Evolutionary conservation across 2,888 invertebrate genomes (phyloP).

Genomic region (Xestia xanthographa): DNA sequence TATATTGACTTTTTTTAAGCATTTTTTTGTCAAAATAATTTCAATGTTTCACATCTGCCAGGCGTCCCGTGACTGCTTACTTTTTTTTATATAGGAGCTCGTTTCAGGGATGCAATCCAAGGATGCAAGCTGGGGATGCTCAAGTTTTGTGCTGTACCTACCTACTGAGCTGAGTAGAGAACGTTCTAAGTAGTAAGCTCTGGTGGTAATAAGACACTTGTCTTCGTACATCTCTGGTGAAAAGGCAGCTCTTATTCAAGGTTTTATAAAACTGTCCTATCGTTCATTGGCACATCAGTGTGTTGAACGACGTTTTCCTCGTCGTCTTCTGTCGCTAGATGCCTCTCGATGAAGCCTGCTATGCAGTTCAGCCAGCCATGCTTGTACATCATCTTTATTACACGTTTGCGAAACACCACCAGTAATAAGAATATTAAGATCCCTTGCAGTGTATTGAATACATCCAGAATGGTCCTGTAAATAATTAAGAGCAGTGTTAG

Average conservation of each 20-base stretch:
- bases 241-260: not conserved
- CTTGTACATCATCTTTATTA: constrained; percentile 82
- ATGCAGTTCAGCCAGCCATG: constrained; percentile 80
- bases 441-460: constrained; percentile 91
- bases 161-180: not conserved
- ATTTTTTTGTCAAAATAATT: no score
- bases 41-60: no score
- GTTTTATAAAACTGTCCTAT: constrained; percentile 52
- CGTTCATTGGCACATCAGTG: constrained; percentile 81
- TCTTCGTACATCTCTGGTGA: no score
- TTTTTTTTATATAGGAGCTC: no score
- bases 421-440: constrained; percentile 91
- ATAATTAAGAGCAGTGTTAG: constrained; percentile 14
- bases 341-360: constrained; percentile 75
- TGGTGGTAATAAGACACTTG: not conserved
- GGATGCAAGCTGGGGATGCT: no score
- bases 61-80: no score
- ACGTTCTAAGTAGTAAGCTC: not conserved
- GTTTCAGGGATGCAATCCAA: not conserved
- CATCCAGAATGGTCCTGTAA: constrained; percentile 90
- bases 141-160: not conserved
- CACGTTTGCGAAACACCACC: constrained; percentile 90
- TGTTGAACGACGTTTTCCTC: constrained; percentile 85
- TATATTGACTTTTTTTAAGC: no score
- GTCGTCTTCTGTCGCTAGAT: constrained; percentile 83